Base-by-base conservation (phyloP, 1,140 invertebrate species). In the Drosophila arawakana region DNA sequence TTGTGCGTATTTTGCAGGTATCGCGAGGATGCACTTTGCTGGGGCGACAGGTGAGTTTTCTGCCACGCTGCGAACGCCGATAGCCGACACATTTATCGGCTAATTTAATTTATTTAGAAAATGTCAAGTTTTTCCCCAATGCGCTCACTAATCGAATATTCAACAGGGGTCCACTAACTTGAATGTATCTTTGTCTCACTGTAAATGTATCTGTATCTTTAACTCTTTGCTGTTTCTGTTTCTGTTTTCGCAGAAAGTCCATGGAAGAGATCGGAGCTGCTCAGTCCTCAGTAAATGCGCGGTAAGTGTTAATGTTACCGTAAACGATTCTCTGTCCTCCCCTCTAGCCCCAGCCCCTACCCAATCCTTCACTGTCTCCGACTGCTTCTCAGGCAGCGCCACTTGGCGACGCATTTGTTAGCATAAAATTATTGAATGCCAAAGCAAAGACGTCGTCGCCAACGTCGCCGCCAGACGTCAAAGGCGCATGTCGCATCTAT, bases 21-120 rank as follows among this genome's bases (percentile, higher is more conserved):
- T 91, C 94, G 95, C 60, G 95, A 96, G 72, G 95, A 96, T 68
- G 94, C 95, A n/a, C 92, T 96, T 15, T 96, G 95, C 91, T 96
- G 95, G 95, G 95, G 95, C 55, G 95, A 96, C 89, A 95, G 95
- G 95, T 96, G 93, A 95, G 93, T 77, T 74, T 69, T 72, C 61
- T 79, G 76, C 65, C 75, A 77, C 75, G 71, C 71, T 47, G 60
- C 61, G 47, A 52, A 52, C 50, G 46, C 54, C 63, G 65, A 68
- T 44, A 90, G 85, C 86, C 86, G 77, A 86, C 85, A 91, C 78
- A 91, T 91, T 91, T 91, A 91, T 91, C 88, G 88, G 80, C 83
- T 91, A 91, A 91, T 91, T 91, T 91, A 91, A 91, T 91, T 91
- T 91, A 91, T 91, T 91, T 78, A 76, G 78, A 84, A 90, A 91